phyloP scores from a whole-genome alignment of 1,140 invertebrate genomes.

The Formica exsecta region DNA sequence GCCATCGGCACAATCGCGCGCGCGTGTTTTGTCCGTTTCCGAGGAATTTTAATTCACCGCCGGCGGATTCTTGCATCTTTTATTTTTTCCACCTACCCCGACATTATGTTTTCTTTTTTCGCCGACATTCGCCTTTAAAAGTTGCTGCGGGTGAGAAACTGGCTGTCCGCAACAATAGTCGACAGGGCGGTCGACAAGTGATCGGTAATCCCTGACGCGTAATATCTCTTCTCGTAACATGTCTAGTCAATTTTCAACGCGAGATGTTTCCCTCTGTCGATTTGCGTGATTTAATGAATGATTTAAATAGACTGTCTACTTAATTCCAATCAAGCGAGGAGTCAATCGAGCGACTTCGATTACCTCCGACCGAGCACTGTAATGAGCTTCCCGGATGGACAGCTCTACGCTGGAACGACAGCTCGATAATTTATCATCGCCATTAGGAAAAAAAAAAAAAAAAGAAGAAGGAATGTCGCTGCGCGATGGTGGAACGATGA shows the following conservation, averaged over 20 bases:
- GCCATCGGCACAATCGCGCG: slow-evolving; percentile 21
- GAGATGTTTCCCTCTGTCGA: slow-evolving; percentile 12
- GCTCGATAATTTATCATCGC: slow-evolving; percentile 32
- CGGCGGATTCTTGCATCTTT: slow-evolving; percentile 29
- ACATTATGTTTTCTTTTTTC: background rate
- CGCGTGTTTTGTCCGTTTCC: slow-evolving; percentile 39
- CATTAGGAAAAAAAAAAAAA: slow-evolving; percentile 9
- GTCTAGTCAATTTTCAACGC: slow-evolving; percentile 5
- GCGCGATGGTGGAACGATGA: background rate
- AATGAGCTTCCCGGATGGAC: slow-evolving; percentile 46
- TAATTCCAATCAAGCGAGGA: slow-evolving; percentile 34
- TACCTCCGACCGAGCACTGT: slow-evolving; percentile 29
- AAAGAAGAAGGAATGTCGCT: slow-evolving; percentile 26
- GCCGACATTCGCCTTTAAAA: background rate
- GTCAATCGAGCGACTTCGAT: slow-evolving; percentile 51
- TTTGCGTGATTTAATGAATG: slow-evolving; percentile 39
- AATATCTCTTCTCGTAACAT: background rate
- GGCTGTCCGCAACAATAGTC: slow-evolving; percentile 32
- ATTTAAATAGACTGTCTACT: slow-evolving; percentile 8
- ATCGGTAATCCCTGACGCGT: background rate
- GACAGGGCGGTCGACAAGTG: background rate
- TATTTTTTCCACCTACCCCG: background rate
- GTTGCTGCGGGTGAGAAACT: slow-evolving; percentile 20
- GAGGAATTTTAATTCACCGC: slow-evolving; percentile 40
- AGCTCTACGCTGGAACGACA: slow-evolving; percentile 1